Percentiles rank a stretch among this genome's conserved stretches.
phyloP scores from a whole-genome alignment of 1,140 invertebrate genomes.

The Orius insidiosus region DNA sequence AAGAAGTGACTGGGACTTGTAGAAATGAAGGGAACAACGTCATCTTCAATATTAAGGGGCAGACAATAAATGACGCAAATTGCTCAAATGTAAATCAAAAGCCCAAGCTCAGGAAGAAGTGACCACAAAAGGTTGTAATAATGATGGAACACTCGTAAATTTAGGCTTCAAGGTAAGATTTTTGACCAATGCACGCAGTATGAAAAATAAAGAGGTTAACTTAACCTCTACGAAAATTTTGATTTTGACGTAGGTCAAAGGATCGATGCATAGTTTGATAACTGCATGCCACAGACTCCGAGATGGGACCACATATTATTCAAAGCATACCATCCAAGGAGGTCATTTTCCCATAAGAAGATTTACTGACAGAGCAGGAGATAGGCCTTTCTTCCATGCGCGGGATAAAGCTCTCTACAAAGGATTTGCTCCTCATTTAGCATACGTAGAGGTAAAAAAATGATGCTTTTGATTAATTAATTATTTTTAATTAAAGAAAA shows the following conservation, averaged over 20 bases:
- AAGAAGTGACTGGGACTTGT: too few relatives aligned
- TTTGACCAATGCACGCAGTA: not conserved
- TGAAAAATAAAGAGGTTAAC: not conserved
- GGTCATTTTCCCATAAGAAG: not conserved
- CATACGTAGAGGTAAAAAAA: not conserved
- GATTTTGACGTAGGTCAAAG: not conserved
- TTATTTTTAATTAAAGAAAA: not conserved
- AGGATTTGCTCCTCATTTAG: not conserved
- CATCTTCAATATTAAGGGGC: too few relatives aligned
- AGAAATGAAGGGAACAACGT: too few relatives aligned
- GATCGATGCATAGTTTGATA: not conserved
- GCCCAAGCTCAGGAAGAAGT: too few relatives aligned
- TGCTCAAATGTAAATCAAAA: too few relatives aligned
- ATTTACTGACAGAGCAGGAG: not conserved
- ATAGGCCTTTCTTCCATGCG: not conserved
- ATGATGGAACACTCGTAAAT: not conserved
- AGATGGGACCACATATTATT: not conserved
- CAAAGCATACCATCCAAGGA: not conserved
- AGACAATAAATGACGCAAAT: too few relatives aligned
- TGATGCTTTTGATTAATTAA: not conserved
- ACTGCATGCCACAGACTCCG: not conserved
- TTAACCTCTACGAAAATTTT: not conserved
- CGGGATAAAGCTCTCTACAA: not conserved
- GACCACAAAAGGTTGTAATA: not conserved
- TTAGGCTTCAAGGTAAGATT: not conserved